phyloP scores from a whole-genome alignment of 1,140 invertebrate genomes.

The Bombus ignitus region DNA sequence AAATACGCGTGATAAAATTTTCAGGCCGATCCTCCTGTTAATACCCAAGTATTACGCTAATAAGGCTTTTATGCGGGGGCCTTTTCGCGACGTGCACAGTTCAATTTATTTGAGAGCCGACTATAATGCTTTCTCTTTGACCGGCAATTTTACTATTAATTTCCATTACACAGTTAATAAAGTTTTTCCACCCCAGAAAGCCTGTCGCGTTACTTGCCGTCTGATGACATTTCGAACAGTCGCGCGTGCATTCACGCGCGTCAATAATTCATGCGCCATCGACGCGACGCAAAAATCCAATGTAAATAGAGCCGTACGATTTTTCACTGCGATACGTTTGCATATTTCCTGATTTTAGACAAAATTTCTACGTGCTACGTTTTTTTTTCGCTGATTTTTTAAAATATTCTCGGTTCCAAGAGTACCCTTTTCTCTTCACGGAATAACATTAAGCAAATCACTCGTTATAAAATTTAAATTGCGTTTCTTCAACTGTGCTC shows the following conservation, averaged over 20 bases:
- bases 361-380: neutral
- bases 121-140: constrained; percentile 62
- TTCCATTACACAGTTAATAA: constrained; percentile 59
- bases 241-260: neutral
- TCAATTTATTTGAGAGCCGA: constrained; percentile 59
- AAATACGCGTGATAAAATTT: constrained; percentile 17
- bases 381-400: neutral
- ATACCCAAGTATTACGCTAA: constrained; percentile 53
- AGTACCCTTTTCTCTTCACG: neutral
- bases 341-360: neutral
- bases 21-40: constrained; percentile 29
- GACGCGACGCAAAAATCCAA: neutral
- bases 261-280: constrained; percentile 33
- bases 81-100: constrained; percentile 35
- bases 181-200: constrained; percentile 49
- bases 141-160: constrained; percentile 66
- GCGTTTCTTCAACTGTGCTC: neutral
- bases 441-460: neutral
- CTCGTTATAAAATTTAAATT: neutral
- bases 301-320: neutral
- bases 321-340: neutral
- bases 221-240: constrained; percentile 36
- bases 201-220: constrained; percentile 31
- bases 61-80: constrained; percentile 60
- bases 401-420: neutral